phyloP scores from a whole-genome alignment of 2,888 invertebrate genomes.

The Papilio elwesi region DNA sequence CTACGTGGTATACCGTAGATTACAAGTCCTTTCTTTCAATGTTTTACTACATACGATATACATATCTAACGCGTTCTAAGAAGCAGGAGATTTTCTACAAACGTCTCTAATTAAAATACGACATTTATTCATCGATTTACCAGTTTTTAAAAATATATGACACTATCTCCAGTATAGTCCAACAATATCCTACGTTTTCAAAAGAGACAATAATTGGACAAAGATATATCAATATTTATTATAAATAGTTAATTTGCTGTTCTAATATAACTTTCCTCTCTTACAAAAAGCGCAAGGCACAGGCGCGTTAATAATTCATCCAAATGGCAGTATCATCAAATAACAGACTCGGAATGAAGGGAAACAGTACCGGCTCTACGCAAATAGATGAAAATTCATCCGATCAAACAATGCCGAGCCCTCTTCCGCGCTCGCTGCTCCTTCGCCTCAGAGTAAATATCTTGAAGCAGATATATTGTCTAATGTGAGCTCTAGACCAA shows the following conservation, averaged over 20 bases:
- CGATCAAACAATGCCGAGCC: conserved; percentile 57
- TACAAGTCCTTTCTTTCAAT: conserved; percentile 5
- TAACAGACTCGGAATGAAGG: conserved; percentile 48
- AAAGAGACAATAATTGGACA: not conserved
- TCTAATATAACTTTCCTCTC: conserved; percentile 11
- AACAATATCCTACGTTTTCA: too few species aligned
- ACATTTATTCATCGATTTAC: too few species aligned
- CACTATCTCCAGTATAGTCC: too few species aligned
- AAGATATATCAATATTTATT: not conserved
- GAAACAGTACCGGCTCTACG: conserved; percentile 55
- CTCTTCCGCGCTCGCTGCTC: conserved; percentile 51
- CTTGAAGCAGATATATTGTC: conserved; percentile 51
- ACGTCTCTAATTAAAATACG: too few species aligned
- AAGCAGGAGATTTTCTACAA: not conserved
- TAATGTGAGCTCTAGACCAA: conserved; percentile 18
- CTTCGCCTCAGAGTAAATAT: conserved; percentile 61
- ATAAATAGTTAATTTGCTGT: conserved; percentile 15
- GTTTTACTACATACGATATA: not conserved
- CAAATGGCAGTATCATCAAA: conserved; percentile 60
- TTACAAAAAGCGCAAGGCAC: conserved; percentile 32
- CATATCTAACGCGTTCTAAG: not conserved
- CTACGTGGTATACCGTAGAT: not conserved
- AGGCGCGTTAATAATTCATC: conserved; percentile 55
- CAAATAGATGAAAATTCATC: conserved; percentile 69
- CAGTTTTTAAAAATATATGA: too few species aligned